Evolutionary conservation across 2,797 vertebrate genomes (phyloP).

Genomic region (Enteromius mattozi): DNA sequence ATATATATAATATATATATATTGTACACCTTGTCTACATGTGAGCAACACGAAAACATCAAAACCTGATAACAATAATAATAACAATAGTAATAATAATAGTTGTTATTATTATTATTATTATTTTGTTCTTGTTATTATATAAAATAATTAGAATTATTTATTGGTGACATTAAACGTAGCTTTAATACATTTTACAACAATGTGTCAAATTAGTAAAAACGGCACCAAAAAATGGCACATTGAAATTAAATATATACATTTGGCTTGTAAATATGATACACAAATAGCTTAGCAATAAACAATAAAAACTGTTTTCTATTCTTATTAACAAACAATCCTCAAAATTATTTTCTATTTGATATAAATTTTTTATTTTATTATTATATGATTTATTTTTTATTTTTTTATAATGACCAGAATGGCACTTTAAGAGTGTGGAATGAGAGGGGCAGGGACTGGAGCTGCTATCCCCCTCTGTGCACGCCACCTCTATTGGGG

Average conservation of each 20-base stretch:
- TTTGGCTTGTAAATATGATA: neutral
- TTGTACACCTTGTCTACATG: neutral
- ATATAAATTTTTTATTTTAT: neutral
- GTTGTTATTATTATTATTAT: neutral
- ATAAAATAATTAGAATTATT: neutral
- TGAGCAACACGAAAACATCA: neutral
- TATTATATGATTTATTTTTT: neutral
- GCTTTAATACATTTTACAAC: neutral
- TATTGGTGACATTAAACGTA: neutral
- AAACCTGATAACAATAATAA: neutral
- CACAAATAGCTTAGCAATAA: neutral
- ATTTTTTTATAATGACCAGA: conserved; percentile 7
- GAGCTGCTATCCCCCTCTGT: conserved; percentile 1
- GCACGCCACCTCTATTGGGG: conserved; percentile 78
- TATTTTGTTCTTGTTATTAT: neutral
- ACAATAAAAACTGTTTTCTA: neutral
- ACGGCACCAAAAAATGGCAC: neutral
- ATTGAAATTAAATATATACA: neutral
- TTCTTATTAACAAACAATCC: neutral
- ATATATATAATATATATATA: no score
- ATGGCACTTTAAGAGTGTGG: neutral
- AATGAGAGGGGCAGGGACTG: conserved; percentile 8
- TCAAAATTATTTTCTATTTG: neutral
- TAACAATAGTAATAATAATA: neutral
- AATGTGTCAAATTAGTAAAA: neutral